A percentile compares a stretch with the other conserved stretches of the same genome.
phyloP scores from a whole-genome alignment of 1,140 invertebrate species.

The Pseudobourletiella spinata region DNA sequence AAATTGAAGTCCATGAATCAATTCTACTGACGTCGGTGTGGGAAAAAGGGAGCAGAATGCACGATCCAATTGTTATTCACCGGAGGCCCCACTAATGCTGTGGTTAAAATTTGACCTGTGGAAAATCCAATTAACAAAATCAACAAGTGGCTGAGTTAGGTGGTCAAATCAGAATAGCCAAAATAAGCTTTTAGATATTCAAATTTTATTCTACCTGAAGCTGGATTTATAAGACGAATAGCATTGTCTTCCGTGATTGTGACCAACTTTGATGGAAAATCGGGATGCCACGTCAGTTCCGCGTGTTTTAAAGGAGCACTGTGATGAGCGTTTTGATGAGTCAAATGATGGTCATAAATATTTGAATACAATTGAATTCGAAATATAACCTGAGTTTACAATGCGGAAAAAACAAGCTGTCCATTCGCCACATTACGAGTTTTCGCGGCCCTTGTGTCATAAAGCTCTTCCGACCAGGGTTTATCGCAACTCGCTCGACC shows the following conservation, averaged over 20 bases:
- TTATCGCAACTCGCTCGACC: constrained; percentile 23
- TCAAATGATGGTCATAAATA: too few species aligned
- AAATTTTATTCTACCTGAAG: constrained; percentile 17
- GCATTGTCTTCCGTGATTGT: constrained; percentile 19
- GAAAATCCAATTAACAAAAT: background rate
- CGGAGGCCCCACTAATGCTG: constrained; percentile 8
- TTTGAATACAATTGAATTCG: background rate
- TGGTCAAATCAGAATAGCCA: too few species aligned
- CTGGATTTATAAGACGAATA: constrained; percentile 27
- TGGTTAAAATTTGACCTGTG: constrained; percentile 17
- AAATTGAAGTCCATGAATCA: background rate
- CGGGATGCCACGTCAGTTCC: constrained; percentile 19
- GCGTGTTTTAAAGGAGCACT: constrained; percentile 7
- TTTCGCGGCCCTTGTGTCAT: constrained; percentile 32
- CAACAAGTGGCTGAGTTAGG: background rate
- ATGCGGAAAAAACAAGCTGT: constrained; percentile 11
- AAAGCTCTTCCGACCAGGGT: constrained; percentile 22
- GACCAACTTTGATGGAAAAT: background rate
- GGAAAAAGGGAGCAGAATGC: background rate
- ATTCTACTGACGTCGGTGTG: background rate
- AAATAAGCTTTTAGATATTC: too few species aligned
- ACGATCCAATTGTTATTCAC: background rate
- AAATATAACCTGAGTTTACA: background rate
- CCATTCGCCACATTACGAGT: constrained; percentile 29
- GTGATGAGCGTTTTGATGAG: too few species aligned